Percentiles rank a stretch among this genome's conserved stretches.
Evolutionary conservation across 2,888 invertebrate species (phyloP).

Genomic region (Tetranychus piercei): DNA sequence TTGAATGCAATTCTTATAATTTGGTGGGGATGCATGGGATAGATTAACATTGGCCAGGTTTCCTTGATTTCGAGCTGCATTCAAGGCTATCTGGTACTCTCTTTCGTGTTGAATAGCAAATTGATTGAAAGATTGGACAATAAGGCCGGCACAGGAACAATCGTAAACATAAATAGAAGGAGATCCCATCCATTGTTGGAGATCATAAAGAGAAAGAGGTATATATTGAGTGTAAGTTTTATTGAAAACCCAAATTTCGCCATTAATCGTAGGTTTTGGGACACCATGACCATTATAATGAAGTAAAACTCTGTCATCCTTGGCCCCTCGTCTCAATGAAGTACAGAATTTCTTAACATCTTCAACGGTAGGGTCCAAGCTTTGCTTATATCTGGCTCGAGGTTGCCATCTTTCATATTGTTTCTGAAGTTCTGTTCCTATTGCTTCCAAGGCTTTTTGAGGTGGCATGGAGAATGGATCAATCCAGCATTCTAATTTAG

Average conservation of each 20-base stretch:
- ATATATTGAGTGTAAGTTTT: conserved; percentile 97
- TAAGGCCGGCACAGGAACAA: conserved; percentile 92
- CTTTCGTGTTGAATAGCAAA: conserved; percentile 78
- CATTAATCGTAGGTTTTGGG: conserved; percentile 88
- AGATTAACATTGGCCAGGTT: conserved; percentile 28
- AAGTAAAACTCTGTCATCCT: conserved; percentile 91
- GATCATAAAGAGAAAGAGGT: conserved; percentile 89
- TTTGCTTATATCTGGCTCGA: conserved; percentile 85
- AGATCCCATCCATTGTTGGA: conserved; percentile 97
- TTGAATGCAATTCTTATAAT: conserved; percentile 77
- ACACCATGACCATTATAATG: conserved; percentile 99
- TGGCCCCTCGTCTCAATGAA: conserved; percentile 81
- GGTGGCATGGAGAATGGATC: conserved; percentile 69
- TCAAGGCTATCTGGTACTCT: conserved; percentile 45
- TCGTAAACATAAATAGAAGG: conserved; percentile 98
- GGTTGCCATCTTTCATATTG: conserved; percentile 99
- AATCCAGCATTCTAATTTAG: conserved; percentile 89
- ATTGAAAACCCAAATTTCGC: conserved; percentile 99
- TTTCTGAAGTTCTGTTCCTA: conserved; percentile 72
- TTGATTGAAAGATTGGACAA: conserved; percentile 54
- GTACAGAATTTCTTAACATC: conserved; percentile 93
- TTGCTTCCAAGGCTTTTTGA: conserved; percentile 74
- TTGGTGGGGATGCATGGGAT: conserved; percentile 26
- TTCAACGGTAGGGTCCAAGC: conserved; percentile 88
- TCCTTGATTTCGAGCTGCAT: conserved; percentile 5